Conservation (phyloP, 2,113 vertebrate species). For the Todiramphus saurophagus region DNA sequence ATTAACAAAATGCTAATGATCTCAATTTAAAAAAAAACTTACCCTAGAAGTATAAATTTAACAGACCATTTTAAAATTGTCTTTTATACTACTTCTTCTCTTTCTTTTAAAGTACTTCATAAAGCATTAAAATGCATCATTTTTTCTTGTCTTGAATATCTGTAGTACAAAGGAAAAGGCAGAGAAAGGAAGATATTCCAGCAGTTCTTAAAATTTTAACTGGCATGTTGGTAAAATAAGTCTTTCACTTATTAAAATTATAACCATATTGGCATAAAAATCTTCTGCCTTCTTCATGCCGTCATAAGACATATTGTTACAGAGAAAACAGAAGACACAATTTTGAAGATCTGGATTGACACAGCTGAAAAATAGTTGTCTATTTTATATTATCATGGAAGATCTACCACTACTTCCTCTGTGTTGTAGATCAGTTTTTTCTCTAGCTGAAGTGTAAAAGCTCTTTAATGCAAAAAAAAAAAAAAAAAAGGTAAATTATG, state of each 20-base stretch:
- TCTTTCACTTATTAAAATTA: neutral
- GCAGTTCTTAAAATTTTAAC: neutral
- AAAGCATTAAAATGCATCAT: neutral
- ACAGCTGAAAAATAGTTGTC: neutral
- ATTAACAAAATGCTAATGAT: slow-evolving; percentile 49
- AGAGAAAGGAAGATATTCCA: neutral
- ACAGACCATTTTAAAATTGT: neutral
- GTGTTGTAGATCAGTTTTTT: neutral
- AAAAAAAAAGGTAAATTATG: neutral
- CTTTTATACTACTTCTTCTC: neutral
- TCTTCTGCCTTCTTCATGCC: neutral
- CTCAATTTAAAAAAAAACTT: neutral
- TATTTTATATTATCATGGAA: neutral
- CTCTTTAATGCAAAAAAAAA: neutral
- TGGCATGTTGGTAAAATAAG: neutral
- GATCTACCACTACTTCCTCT: neutral
- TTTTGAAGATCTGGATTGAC: neutral
- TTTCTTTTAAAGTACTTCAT: neutral
- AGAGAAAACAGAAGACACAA: neutral
- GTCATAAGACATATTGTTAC: neutral
- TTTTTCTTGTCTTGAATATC: neutral
- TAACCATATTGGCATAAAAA: neutral
- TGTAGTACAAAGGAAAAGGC: neutral
- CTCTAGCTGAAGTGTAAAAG: neutral
- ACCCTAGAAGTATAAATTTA: neutral